Evolutionary conservation across 2,888 invertebrate genomes (phyloP), one percentile per base, ranked within the genome.

Genomic region (Drosophila koepferae): DNA sequence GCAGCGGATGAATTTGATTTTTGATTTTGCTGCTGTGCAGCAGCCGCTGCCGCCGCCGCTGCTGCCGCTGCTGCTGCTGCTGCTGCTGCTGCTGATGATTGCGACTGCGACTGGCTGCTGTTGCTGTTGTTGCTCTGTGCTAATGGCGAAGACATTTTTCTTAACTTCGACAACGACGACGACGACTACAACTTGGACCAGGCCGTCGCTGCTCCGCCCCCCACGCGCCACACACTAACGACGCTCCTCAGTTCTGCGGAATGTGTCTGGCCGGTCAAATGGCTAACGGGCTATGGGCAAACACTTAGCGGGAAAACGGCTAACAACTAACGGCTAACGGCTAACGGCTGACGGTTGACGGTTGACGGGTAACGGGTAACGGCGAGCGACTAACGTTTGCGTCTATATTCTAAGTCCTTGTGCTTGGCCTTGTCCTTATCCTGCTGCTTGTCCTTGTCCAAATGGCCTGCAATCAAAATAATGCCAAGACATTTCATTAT

Each of bases 81-180:
- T 62, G 76, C 63, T 43, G 81, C 59, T 64, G 85, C 62, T 68
- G 72, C 65, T 69, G 51, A 41, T 62, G 67, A 79, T 60, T 67
- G 77, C 65, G 67, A 79, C 64, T 67, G 78, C 66, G 67, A 80
- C 80, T 81, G 83, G 83, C 76, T 78, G 84, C 66, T 72, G 74
- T 74, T 81, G 89, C 66, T 89, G 75, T 74, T 81, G 89, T 87
- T 82, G 75, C 74, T 90, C 74, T 83, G 90, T 71, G 91, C 87
- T 74, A 79, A 49, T 76, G 89, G 82, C 74, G 89, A 81, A 77
- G 89, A 89, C 89, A 89, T 89, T 68, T 83, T 84, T 67, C 18
- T 55, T 49, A 18, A 41, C 61, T 28, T 53, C 70, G 31, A 43
- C 20, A 38, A 14, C 23, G 23, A 36, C 41, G 18, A 56, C 55